Base-by-base conservation (phyloP, 2,888 invertebrate species). In the Amorpha juglandis region DNA sequence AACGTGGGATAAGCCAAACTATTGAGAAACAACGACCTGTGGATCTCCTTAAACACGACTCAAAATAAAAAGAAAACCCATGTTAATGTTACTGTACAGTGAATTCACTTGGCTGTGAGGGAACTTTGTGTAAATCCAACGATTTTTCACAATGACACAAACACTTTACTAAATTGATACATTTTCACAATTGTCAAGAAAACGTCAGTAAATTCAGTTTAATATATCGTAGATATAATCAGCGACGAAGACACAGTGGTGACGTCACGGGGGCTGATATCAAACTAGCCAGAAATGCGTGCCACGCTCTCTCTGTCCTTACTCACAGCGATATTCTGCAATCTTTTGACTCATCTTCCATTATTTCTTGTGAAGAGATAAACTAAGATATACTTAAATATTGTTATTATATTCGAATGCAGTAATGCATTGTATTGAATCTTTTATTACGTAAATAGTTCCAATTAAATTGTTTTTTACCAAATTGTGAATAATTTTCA, bases 271-370 rank as follows among this genome's bases (percentile, higher is more conserved):
- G 78, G 75, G 90, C 91, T 86, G 91, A 86, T 90, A 90, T 87
- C 90, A 90, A 91, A 93, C 92, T 93, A 92, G 90, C 85, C 87
- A 85, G 92, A 89, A 88, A 90, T 89, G 90, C 89, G 91, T 90
- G 87, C 89, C 86, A 87, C 89, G 87, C 89, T 90, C 90, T 83
- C 89, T 86, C 88, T 84, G 86, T 83, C 85, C 89, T 87, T 78
- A 77, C 79, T 79, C 78, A 80, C 77, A 78, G 92, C 74, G 82
- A 70, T 81, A 92, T 92, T 92, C 92, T 87, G 87, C 87, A 76
- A 79, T 75, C 73, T 65, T 67, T 71, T 71, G 66, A 70, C 65
- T 16, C 50, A 51, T 62, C 21, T 51, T 14, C 48, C 14, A n/a
- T 64, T 64, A 62, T 51, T 58, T 33, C 19, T 3, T 47, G 50